A percentile compares a stretch with the other conserved stretches of the same genome.
Evolutionary conservation across 1,140 invertebrate genomes (phyloP).

Genomic region (Ditylenchus dipsaci): DNA sequence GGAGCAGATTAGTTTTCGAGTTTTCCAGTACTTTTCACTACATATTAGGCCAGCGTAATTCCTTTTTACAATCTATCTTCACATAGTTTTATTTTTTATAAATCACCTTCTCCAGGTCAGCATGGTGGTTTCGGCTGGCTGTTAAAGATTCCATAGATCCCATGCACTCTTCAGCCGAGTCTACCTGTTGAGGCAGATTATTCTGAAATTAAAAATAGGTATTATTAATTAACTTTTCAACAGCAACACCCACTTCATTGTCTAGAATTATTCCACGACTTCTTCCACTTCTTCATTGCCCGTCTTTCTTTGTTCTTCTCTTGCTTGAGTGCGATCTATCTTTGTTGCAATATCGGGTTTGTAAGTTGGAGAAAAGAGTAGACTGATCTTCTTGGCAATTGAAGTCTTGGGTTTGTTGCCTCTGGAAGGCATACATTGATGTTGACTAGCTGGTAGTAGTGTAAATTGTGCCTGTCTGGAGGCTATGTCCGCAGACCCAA

Average conservation of each 20-base stretch:
- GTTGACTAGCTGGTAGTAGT: not conserved
- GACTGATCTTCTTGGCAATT: not conserved
- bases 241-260: not conserved
- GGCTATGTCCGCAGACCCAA: no score
- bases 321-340: not conserved
- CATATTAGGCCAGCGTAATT: no score
- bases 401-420: not conserved
- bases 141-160: no score
- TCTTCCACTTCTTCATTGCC: not conserved
- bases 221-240: not conserved
- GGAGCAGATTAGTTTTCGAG: no score
- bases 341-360: not conserved
- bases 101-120: no score
- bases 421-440: not conserved
- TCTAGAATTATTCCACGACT: not conserved
- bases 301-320: not conserved
- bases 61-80: no score
- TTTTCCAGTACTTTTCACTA: no score
- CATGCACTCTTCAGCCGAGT: not conserved
- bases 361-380: not conserved
- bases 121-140: no score
- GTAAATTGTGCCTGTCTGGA: not conserved
- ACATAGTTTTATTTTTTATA: no score
- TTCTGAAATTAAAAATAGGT: not conserved
- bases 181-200: not conserved